phyloP scores from a whole-genome alignment of 2,113 vertebrate species.

The Motacilla alba region DNA sequence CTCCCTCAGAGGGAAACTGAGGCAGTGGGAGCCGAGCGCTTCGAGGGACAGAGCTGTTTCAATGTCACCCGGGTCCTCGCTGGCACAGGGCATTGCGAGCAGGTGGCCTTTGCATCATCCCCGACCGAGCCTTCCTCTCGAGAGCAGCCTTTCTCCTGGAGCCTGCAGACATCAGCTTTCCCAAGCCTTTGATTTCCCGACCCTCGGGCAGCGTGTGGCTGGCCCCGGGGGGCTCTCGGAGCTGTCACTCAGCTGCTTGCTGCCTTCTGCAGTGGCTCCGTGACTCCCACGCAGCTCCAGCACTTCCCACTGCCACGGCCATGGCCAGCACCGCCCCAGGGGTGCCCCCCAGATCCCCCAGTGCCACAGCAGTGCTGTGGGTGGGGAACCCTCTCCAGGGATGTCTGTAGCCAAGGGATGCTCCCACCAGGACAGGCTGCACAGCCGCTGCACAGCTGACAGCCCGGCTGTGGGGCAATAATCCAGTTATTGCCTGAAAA shows the following conservation, averaged over 20 bases:
- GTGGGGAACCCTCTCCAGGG: background rate
- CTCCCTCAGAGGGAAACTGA: background rate
- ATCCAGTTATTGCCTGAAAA: background rate
- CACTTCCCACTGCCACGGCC: rapidly evolving
- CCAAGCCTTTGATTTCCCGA: background rate
- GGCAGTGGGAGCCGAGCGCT: rapidly evolving
- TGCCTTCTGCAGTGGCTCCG: rapidly evolving
- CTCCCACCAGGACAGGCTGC: background rate
- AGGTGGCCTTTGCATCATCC: background rate
- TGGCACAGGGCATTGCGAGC: rapidly evolving
- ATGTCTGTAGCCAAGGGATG: background rate
- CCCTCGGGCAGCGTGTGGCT: background rate
- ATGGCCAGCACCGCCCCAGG: background rate
- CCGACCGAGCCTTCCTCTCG: background rate
- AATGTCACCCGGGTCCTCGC: background rate
- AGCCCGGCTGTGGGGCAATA: rapidly evolving
- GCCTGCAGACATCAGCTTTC: background rate
- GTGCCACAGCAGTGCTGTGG: background rate
- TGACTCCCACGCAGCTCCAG: background rate
- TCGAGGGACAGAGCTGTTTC: background rate
- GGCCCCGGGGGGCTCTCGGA: background rate
- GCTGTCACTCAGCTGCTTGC: background rate
- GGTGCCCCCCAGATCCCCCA: rapidly evolving
- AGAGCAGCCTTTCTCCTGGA: background rate
- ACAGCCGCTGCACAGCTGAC: too few relatives aligned